Conservation (phyloP, 64 coral and sea anemone genomes). For the Montipora capricornis region DNA sequence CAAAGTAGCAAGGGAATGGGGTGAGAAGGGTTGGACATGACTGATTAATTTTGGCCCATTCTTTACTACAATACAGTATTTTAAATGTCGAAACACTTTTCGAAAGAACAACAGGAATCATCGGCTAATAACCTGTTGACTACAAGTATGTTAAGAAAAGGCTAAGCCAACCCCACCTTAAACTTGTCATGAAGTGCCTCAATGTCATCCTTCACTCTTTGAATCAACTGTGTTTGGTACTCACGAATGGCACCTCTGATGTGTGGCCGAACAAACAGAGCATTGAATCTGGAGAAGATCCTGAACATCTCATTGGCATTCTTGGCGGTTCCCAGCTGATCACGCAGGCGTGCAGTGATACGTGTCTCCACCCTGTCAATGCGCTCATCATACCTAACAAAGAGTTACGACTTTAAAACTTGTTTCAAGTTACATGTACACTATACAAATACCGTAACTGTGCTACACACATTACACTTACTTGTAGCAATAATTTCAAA, state of each 20-base stretch:
- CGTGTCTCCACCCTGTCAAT: constrained; percentile 98
- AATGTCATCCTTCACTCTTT: constrained; percentile 99
- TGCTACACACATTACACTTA: too few relatives aligned
- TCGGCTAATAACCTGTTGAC: too few relatives aligned
- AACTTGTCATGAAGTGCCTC: constrained; percentile 97
- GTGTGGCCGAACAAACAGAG: constrained; percentile 96
- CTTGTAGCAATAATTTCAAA: too few relatives aligned
- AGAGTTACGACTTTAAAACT: neutral
- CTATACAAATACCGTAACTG: too few relatives aligned
- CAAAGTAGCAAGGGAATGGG: too few relatives aligned
- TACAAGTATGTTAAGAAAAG: neutral
- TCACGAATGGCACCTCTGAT: constrained; percentile 97
- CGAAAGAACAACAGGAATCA: too few relatives aligned
- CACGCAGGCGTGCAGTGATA: constrained; percentile 92
- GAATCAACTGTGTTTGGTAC: constrained; percentile 99
- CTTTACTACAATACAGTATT: too few relatives aligned
- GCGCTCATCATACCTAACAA: constrained; percentile 92
- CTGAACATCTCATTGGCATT: constrained; percentile 99
- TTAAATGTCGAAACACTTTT: too few relatives aligned
- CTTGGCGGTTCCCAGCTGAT: constrained; percentile 97
- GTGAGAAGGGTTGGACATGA: too few relatives aligned
- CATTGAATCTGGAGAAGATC: constrained; percentile 98
- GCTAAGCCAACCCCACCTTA: constrained; percentile 69
- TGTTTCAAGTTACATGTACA: too few relatives aligned
- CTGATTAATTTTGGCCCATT: too few relatives aligned